phyloP scores from a whole-genome alignment of 2,888 invertebrate genomes.

The Ischnus inquisitorius region DNA sequence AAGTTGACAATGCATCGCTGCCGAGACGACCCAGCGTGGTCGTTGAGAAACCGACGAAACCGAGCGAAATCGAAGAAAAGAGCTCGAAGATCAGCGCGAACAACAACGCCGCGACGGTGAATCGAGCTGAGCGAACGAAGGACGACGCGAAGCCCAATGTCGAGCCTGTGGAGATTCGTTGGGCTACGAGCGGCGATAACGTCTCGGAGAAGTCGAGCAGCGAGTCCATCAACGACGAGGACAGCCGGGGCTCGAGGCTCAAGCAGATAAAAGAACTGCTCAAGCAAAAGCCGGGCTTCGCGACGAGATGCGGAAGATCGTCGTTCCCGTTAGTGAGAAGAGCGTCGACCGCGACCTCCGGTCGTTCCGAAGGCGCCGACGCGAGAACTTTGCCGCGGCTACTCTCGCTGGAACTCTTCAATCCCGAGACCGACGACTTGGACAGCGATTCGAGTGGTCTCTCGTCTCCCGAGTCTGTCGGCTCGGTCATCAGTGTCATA shows the following conservation, averaged over 20 bases:
- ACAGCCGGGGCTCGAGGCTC: slow-evolving; percentile 88
- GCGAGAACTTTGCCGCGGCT: slow-evolving; percentile 91
- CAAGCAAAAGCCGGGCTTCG: slow-evolving; percentile 90
- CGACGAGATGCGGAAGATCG: slow-evolving; percentile 86
- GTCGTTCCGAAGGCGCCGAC: slow-evolving; percentile 87
- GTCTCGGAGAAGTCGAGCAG: slow-evolving; percentile 60
- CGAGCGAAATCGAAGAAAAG: neutral
- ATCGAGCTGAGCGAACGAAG: neutral
- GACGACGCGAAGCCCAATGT: slow-evolving; percentile 11
- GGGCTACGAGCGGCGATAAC: neutral
- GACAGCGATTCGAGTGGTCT: slow-evolving; percentile 96
- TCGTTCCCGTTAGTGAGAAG: slow-evolving; percentile 91
- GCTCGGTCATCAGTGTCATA: slow-evolving; percentile 93
- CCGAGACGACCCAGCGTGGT: slow-evolving; percentile 21
- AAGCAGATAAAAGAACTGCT: slow-evolving; percentile 91
- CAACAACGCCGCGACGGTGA: neutral
- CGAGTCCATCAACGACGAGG: slow-evolving; percentile 81
- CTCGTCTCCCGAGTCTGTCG: slow-evolving; percentile 94
- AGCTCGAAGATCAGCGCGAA: neutral
- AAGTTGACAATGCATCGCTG: slow-evolving; percentile 19
- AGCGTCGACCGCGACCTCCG: slow-evolving; percentile 86
- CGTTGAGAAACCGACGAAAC: neutral
- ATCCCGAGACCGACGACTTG: slow-evolving; percentile 96
- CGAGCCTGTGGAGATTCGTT: slow-evolving; percentile 1
- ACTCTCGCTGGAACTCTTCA: slow-evolving; percentile 93